Evolutionary conservation across 92 coral and sea anemone genomes (phyloP).

Genomic region (Pocillopora grandis): DNA sequence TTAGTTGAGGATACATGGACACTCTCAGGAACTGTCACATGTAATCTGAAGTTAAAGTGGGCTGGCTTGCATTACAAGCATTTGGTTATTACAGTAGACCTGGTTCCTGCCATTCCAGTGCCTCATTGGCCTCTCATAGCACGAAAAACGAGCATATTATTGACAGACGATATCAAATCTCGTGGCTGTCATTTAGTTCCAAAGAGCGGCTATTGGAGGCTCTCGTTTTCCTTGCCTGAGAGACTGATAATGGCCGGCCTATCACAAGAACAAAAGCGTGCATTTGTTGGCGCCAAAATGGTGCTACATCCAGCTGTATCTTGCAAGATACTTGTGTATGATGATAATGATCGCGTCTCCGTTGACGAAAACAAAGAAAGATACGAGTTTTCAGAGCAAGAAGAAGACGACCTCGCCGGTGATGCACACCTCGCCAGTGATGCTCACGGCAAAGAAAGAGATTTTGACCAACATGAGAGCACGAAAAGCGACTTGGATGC

Average conservation of each 20-base stretch:
- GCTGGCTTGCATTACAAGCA: constrained; percentile 54
- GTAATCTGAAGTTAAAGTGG: constrained; percentile 51
- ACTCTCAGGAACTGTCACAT: constrained; percentile 53
- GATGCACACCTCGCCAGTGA: background rate
- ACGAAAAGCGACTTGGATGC: background rate
- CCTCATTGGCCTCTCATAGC: constrained; percentile 36
- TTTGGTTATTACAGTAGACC: constrained; percentile 44
- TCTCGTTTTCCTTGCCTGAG: constrained; percentile 54
- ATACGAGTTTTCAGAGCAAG: background rate
- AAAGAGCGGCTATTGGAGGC: constrained; percentile 58
- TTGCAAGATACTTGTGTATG: constrained; percentile 30
- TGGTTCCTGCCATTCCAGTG: constrained; percentile 51
- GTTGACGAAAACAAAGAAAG: background rate
- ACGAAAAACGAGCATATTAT: constrained; percentile 15
- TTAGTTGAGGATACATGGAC: constrained; percentile 50
- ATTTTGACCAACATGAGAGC: background rate
- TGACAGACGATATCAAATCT: constrained; percentile 44
- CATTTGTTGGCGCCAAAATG: constrained; percentile 43
- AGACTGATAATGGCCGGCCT: constrained; percentile 39
- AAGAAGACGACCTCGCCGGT: background rate
- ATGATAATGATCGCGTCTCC: background rate
- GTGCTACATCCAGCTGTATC: constrained; percentile 54
- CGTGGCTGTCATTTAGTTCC: constrained; percentile 55
- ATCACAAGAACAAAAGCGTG: constrained; percentile 31
- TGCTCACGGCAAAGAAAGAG: too few relatives aligned